These are phyloP conservation scores for Augiades crinisus DNA, from an alignment of 2,888 invertebrate genomes.

Conservation along the genomic window DNA sequence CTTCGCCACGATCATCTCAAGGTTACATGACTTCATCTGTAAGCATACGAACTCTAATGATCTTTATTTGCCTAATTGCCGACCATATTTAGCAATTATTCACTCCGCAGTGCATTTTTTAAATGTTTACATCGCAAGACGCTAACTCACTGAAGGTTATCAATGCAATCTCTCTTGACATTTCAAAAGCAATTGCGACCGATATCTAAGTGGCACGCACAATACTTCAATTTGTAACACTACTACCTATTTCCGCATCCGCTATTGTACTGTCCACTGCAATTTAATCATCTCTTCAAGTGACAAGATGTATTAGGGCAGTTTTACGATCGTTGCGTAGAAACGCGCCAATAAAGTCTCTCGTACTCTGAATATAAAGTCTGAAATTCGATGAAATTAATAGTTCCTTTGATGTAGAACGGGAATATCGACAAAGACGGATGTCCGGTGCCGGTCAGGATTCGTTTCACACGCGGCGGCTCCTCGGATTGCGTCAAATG, in stretches of 20 bases:
- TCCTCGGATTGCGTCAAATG: conserved; percentile 45
- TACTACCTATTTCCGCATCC: conserved; percentile 61
- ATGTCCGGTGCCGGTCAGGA: conserved; percentile 81
- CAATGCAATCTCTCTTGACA: background rate
- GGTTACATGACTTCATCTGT: conserved; percentile 21
- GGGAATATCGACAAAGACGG: conserved; percentile 80
- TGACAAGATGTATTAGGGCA: conserved; percentile 67
- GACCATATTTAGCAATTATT: conserved; percentile 1
- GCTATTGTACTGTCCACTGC: conserved; percentile 59
- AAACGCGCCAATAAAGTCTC: conserved; percentile 36
- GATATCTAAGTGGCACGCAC: conserved; percentile 19
- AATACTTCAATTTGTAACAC: conserved; percentile 53
- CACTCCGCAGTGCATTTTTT: background rate
- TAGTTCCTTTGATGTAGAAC: conserved; percentile 76
- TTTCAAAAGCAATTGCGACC: conserved; percentile 11
- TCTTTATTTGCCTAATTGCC: conserved; percentile 12
- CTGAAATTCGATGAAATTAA: conserved; percentile 56
- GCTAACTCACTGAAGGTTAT: background rate
- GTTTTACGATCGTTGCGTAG: conserved; percentile 46
- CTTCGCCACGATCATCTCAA: conserved; percentile 32
- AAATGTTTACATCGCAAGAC: background rate
- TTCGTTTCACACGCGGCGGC: conserved; percentile 75
- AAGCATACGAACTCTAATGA: conserved; percentile 16
- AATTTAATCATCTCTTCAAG: conserved; percentile 67
- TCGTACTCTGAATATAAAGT: conserved; percentile 52